A percentile compares a stretch with the other conserved stretches of the same genome.
Conservation (phyloP, 2,888 invertebrate genomes). For the Proisotoma minuta region DNA sequence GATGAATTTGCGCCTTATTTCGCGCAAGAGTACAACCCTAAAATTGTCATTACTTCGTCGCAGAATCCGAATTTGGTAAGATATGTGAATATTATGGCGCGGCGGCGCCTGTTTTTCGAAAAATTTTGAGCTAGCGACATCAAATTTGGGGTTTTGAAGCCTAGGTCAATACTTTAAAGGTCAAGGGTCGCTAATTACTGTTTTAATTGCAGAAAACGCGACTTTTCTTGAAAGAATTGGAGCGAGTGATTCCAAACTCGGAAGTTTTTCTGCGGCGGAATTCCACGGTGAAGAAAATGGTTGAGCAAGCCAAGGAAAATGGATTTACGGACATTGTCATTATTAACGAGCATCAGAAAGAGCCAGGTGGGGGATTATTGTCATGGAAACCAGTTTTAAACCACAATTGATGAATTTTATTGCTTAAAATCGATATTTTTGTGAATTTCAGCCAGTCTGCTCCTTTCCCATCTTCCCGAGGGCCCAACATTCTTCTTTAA, state of each 20-base stretch:
- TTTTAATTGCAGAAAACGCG: slow-evolving; percentile 63
- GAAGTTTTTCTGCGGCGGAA: slow-evolving; percentile 78
- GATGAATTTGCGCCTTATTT: slow-evolving; percentile 89
- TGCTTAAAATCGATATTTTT: no score
- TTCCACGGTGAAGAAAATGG: slow-evolving; percentile 87
- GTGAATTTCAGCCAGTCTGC: slow-evolving; percentile 66
- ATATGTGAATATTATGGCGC: no score
- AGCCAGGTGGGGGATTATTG: slow-evolving; percentile 65
- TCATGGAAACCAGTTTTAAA: no score
- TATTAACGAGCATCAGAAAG: slow-evolving; percentile 88
- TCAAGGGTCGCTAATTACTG: slow-evolving; percentile 4
- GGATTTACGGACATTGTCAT: slow-evolving; percentile 82
- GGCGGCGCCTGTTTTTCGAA: no score
- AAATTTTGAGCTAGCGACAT: no score
- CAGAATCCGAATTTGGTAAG: slow-evolving; percentile 76
- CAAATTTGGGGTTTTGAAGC: no score
- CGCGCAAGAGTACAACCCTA: slow-evolving; percentile 78
- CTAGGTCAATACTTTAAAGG: no score
- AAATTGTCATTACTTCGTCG: slow-evolving; percentile 90
- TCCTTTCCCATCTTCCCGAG: slow-evolving; percentile 88
- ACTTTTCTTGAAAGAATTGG: slow-evolving; percentile 86
- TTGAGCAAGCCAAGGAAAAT: slow-evolving; percentile 73
- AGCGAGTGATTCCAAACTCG: slow-evolving; percentile 87
- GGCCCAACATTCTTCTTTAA: slow-evolving; percentile 97
- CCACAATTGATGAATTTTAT: no score